Percentiles rank a stretch among this genome's conserved stretches.
Evolutionary conservation across 1,140 invertebrate genomes (phyloP).

Genomic region (Caerostris extrusa): DNA sequence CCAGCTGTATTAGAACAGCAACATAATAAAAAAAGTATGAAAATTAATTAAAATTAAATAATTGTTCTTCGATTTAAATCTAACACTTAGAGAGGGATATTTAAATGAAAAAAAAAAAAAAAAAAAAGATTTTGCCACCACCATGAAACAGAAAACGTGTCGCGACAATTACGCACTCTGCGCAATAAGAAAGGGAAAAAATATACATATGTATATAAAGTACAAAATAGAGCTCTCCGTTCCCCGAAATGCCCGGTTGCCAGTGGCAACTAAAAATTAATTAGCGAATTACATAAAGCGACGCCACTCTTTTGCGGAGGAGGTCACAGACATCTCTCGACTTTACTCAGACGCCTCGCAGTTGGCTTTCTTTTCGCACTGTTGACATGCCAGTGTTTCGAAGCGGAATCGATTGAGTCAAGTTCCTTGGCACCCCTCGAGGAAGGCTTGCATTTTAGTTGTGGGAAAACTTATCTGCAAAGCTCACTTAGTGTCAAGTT

Average conservation of each 20-base stretch:
- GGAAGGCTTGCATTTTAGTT: neutral
- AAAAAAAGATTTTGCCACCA: too few relatives aligned
- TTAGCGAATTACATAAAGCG: slow-evolving; percentile 39
- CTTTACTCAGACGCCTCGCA: neutral
- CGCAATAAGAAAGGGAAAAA: too few relatives aligned
- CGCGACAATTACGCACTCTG: too few relatives aligned
- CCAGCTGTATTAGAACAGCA: too few relatives aligned
- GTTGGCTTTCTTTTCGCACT: neutral
- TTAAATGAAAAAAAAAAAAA: too few relatives aligned
- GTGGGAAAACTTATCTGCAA: neutral
- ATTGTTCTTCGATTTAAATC: too few relatives aligned
- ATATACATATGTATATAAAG: too few relatives aligned
- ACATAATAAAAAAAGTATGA: too few relatives aligned
- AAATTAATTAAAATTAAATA: too few relatives aligned
- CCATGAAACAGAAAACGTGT: too few relatives aligned
- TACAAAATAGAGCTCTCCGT: neutral
- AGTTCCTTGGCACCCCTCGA: slow-evolving; percentile 23
- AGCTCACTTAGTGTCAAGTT: too few relatives aligned
- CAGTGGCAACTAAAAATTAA: slow-evolving; percentile 49
- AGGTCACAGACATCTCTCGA: slow-evolving; percentile 51
- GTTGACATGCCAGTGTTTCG: neutral
- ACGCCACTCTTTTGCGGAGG: neutral
- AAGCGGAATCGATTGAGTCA: slow-evolving; percentile 30
- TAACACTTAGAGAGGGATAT: too few relatives aligned
- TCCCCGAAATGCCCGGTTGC: neutral